Conservation (phyloP, 2,888 invertebrate genomes). For the Saturnia japonica region DNA sequence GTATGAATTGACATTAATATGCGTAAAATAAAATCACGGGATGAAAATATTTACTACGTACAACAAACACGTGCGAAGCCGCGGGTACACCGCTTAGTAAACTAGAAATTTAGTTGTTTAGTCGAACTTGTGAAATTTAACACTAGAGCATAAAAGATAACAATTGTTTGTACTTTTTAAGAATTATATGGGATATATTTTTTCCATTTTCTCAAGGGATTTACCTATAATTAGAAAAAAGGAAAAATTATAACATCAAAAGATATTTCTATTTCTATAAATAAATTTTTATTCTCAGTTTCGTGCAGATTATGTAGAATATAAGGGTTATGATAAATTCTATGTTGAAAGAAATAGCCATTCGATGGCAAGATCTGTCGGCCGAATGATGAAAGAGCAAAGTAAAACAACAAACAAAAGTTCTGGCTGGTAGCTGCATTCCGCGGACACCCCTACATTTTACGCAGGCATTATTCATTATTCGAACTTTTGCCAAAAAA, state of each 20-base stretch:
- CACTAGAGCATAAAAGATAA: not conserved
- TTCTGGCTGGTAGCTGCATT: conserved; percentile 59
- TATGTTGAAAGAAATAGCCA: conserved; percentile 51
- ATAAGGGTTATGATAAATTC: conserved; percentile 30
- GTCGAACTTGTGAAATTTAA: not conserved
- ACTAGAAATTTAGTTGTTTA: not conserved
- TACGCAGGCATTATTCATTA: conserved; percentile 74
- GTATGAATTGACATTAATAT: too few species aligned
- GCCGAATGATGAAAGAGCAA: conserved; percentile 64
- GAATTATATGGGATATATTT: not conserved
- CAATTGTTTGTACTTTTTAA: not conserved
- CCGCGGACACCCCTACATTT: conserved; percentile 68
- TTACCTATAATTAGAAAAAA: not conserved
- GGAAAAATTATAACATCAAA: not conserved
- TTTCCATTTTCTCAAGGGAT: not conserved
- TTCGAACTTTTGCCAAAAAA: conserved; percentile 73
- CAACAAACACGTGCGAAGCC: too few species aligned
- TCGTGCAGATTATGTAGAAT: conserved; percentile 17
- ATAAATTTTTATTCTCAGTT: conserved; percentile 12
- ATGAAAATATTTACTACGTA: too few species aligned
- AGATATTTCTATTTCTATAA: conserved; percentile 7
- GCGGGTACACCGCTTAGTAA: not conserved
- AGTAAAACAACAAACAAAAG: conserved; percentile 66
- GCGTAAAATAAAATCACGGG: too few species aligned
- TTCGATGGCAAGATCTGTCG: conserved; percentile 52